Percentiles rank a stretch among this genome's conserved stretches.
These are phyloP conservation scores for mouse (Mus musculus) DNA, from an alignment of 2,113 vertebrate species.

Conservation along the genomic window GRCm39 chr7:68390001-68390500, in stretches of 20 bases:
- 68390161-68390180: neutral
- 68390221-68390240: neutral
- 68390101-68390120: neutral
- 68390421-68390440: neutral
- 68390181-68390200: neutral
- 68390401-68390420: neutral
- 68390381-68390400: neutral
- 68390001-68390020: neutral
- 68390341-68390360: neutral
- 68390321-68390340: neutral
- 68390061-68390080: neutral
- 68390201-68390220: neutral
- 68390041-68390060: fast-evolving
- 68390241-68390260: neutral
- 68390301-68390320: neutral
- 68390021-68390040: neutral
- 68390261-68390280: neutral
- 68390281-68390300: neutral
- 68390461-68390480: neutral
- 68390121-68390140: neutral
- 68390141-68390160: fast-evolving
- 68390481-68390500: neutral
- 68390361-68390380: neutral
- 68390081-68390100: neutral
- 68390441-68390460: neutral